A percentile compares a stretch with the other conserved stretches of the same genome.
phyloP scores from a whole-genome alignment of 2,888 invertebrate genomes.

The Halictus ligatus region DNA sequence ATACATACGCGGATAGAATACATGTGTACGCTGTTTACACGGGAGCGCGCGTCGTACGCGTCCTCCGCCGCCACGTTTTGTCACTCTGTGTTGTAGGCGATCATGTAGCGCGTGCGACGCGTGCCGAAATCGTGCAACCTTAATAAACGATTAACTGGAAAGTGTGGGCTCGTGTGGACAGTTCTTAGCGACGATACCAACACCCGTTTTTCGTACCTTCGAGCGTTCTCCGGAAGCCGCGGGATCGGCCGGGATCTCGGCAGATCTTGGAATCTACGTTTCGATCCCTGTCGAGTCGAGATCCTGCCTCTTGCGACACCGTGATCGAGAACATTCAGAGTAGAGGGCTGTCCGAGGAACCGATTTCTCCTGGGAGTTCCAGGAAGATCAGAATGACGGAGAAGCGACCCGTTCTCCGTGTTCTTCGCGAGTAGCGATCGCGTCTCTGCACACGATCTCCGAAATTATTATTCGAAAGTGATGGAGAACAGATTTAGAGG shows the following conservation, averaged over 20 bases:
- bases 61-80: conserved; percentile 15
- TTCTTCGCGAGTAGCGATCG: not conserved
- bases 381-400: not conserved
- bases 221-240: not conserved
- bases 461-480: not conserved
- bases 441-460: conserved; percentile 3
- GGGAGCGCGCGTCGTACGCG: not conserved
- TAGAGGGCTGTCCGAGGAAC: not conserved
- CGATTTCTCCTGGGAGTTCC: not conserved
- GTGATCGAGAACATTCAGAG: conserved; percentile 1
- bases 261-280: not conserved
- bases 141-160: conserved; percentile 31
- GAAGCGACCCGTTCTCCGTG: not conserved
- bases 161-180: conserved; percentile 14
- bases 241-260: not conserved
- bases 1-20: conserved; percentile 7
- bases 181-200: conserved; percentile 11
- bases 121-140: conserved; percentile 21
- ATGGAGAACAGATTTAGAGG: conserved; percentile 20
- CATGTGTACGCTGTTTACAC: not conserved
- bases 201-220: not conserved
- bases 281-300: not conserved
- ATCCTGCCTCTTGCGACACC: conserved; percentile 1
- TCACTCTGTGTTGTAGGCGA: conserved; percentile 21
- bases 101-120: conserved; percentile 38